Base-by-base conservation (phyloP, 2,797 vertebrate species). In the Hylomyscus alleni region DNA sequence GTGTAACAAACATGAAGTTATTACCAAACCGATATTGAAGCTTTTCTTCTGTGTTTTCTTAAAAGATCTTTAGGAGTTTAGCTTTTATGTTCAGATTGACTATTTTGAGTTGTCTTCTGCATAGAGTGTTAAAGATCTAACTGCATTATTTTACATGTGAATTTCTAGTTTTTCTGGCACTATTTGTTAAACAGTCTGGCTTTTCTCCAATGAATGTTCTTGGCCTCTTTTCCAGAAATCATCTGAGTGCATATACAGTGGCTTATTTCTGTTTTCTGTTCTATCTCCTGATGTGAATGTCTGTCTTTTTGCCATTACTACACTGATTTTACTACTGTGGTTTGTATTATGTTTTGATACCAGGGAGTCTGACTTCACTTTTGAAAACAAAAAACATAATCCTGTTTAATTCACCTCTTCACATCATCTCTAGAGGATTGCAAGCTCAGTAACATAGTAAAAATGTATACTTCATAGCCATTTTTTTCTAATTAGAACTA, bases 181-280 rank as follows among this genome's bases (percentile, higher is more conserved):
- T 5, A 78, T 92, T 87, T 92, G 81, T 83, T 88, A 31, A 92
- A 78, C 90, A 83, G 19, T 50, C 69, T 77, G 65, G 81, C 44
- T n/a, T 31, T 94, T 94, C 31, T 20, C 12, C 69, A 76, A 50
- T 14, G 26, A 91, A 52, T 47, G 22, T 50, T 85, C 37, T 89
- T 89, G 58, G 29, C 26, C 56, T 47, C 67, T 7, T 84, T 91
- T 34, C 82, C 17, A 92, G 83, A 86, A 69, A 90, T 20, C 19
- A 80, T 84, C 67, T 88, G 69, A 73, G 72, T 7, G 58, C 20
- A 50, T 44, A 62, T 40, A 17, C 50, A 84, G 20, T 19, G 24
- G 14, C 75, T 91, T 96, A 81, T 91, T 95, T 96, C 58, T n/a
- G 69, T 60, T 40, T 24, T 86, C 12, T 94, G 24, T 75, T 86